These are phyloP conservation scores for Frankliniella intonsa DNA, from an alignment of 2,888 invertebrate genomes.

Conservation along the genomic window DNA sequence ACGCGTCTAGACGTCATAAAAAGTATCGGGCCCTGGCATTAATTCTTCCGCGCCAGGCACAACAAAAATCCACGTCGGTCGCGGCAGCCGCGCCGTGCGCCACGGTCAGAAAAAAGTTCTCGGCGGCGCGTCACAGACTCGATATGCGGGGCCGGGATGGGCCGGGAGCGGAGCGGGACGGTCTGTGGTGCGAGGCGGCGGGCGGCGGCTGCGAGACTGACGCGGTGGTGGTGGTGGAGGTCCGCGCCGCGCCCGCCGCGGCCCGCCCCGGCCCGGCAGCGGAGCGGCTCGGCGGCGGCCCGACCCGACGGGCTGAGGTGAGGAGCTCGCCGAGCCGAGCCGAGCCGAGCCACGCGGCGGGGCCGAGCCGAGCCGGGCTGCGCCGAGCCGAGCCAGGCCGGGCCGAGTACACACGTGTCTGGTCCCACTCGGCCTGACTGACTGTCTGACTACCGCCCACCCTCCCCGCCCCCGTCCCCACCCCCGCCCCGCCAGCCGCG, in stretches of 20 bases:
- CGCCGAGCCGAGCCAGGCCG: constrained; percentile 1
- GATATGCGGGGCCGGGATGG: not conserved
- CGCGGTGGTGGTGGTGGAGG: not conserved
- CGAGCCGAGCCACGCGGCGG: not conserved
- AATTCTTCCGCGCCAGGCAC: constrained; percentile 2
- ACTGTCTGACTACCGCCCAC: constrained; percentile 2
- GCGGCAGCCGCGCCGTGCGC: not conserved
- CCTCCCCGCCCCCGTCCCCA: not conserved
- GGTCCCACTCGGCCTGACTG: not conserved
- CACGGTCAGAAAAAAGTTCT: not conserved
- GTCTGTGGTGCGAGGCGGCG: not conserved
- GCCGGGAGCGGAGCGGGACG: not conserved
- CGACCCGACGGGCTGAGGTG: not conserved
- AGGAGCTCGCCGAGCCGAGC: not conserved
- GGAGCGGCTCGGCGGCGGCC: not conserved
- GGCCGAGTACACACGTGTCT: constrained; percentile 23
- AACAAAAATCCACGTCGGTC: not conserved
- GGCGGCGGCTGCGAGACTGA: constrained; percentile 18
- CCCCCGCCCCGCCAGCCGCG: constrained; percentile 9
- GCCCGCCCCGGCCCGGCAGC: not conserved
- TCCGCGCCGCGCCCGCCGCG: constrained; percentile 1
- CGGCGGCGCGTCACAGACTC: not conserved
- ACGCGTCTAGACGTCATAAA: constrained; percentile 24
- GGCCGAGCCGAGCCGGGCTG: not conserved
- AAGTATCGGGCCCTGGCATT: not conserved